Percentiles rank a stretch among this genome's conserved stretches.
These are phyloP conservation scores for Perca flavescens DNA, from an alignment of 2,113 vertebrate genomes.

Conservation along the genomic window DNA sequence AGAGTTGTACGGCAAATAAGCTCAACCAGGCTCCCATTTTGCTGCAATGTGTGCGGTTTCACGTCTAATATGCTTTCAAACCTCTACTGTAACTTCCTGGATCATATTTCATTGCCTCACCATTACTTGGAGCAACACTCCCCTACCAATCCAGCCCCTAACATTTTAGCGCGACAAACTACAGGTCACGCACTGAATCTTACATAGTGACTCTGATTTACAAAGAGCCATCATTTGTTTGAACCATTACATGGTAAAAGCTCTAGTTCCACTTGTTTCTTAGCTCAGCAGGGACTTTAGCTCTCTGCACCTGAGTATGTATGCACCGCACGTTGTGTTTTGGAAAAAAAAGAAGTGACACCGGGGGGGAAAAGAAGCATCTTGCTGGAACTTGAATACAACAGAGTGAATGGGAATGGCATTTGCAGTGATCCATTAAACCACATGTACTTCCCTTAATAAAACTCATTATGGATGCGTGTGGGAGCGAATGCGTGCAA, in stretches of 20 bases:
- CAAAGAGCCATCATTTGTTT: neutral
- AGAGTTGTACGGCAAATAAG: too few relatives aligned
- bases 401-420: conserved; percentile 53
- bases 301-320: conserved; percentile 40
- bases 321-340: conserved; percentile 11
- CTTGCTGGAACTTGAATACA: conserved; percentile 51
- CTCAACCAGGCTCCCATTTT: too few relatives aligned
- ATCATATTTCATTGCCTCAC: neutral
- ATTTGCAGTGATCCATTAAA: conserved; percentile 73
- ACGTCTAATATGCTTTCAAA: too few relatives aligned
- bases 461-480: conserved; percentile 71
- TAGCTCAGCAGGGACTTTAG: conserved; percentile 11
- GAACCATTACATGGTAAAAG: neutral
- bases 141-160: neutral
- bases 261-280: conserved; percentile 9
- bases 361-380: conserved; percentile 42
- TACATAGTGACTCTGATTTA: neutral
- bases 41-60: too few relatives aligned
- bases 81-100: neutral
- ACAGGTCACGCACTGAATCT: neutral
- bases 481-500: conserved; percentile 44
- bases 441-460: conserved; percentile 72
- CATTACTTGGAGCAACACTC: neutral
- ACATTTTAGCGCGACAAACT: neutral
- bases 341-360: conserved; percentile 45